A percentile compares a stretch with the other conserved stretches of the same genome.
phyloP scores from a whole-genome alignment of 2,797 vertebrate species.

The Ficedula albicollis region DNA sequence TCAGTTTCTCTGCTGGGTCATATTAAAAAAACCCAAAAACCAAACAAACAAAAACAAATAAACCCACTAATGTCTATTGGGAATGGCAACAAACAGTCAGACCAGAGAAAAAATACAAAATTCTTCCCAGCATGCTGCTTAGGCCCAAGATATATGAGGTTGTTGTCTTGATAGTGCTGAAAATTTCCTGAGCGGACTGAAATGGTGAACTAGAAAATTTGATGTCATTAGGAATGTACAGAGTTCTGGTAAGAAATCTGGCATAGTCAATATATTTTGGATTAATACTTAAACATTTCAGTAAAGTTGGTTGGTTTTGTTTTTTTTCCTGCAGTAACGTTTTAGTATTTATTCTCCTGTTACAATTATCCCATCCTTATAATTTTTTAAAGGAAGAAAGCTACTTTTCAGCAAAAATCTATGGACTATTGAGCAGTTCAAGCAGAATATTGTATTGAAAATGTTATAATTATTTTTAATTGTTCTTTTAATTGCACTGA shows the following conservation, averaged over 20 bases:
- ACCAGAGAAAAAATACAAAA: not conserved
- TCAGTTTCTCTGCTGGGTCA: not conserved
- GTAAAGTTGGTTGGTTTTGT: not conserved
- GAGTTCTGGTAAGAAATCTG: not conserved
- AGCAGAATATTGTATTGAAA: not conserved
- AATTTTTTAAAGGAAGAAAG: not conserved
- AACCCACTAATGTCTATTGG: not conserved
- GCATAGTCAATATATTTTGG: not conserved
- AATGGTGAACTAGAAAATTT: not conserved
- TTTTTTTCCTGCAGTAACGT: rapidly evolving
- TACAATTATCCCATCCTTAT: not conserved
- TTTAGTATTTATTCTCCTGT: not conserved
- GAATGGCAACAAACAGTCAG: not conserved
- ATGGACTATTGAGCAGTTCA: not conserved
- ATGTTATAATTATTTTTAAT: not conserved
- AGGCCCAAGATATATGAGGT: not conserved
- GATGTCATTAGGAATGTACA: not conserved
- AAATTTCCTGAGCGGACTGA: not conserved
- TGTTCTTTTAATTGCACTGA: not conserved
- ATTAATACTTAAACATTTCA: not conserved
- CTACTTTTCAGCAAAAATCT: not conserved
- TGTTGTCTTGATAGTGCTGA: not conserved
- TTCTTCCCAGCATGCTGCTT: not conserved
- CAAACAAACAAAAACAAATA: not conserved
- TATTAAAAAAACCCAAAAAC: not conserved